These are phyloP conservation scores for Andrena camellia DNA, from an alignment of 2,888 invertebrate species.

Conservation along the genomic window DNA sequence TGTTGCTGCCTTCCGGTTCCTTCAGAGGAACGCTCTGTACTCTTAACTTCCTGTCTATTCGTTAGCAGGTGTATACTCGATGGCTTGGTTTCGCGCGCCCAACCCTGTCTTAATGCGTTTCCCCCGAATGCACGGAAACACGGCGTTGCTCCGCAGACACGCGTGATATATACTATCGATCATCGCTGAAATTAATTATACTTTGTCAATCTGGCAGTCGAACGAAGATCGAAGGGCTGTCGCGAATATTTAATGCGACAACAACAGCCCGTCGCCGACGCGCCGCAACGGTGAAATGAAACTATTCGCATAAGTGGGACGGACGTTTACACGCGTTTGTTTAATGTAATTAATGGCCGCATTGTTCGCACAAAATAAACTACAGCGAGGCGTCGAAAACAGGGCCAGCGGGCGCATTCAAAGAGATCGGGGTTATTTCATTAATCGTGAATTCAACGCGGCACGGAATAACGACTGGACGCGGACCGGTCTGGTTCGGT, in stretches of 20 bases:
- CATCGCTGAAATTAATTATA: conserved; percentile 41
- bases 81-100: background rate
- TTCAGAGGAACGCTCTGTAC: conserved; percentile 1
- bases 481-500: background rate
- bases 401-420: conserved; percentile 24
- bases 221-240: conserved; percentile 24
- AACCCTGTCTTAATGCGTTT: too few species aligned
- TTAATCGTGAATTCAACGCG: conserved; percentile 62
- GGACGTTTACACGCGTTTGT: conserved; percentile 56
- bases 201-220: background rate
- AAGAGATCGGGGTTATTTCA: conserved; percentile 60
- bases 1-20: conserved; percentile 36
- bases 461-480: conserved; percentile 5
- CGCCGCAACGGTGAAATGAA: conserved; percentile 49
- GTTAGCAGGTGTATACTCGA: background rate
- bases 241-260: conserved; percentile 44
- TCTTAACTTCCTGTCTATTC: conserved; percentile 44
- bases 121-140: background rate
- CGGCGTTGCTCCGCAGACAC: background rate
- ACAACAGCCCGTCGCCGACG: conserved; percentile 14
- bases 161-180: background rate
- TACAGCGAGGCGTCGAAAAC: conserved; percentile 29
- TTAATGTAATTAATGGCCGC: conserved; percentile 66
- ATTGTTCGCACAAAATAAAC: conserved; percentile 58
- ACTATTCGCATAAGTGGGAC: conserved; percentile 53